A percentile compares a stretch with the other conserved stretches of the same genome.
These are phyloP conservation scores for Pyrrhia umbra DNA, from an alignment of 2,888 invertebrate species.

Conservation along the genomic window DNA sequence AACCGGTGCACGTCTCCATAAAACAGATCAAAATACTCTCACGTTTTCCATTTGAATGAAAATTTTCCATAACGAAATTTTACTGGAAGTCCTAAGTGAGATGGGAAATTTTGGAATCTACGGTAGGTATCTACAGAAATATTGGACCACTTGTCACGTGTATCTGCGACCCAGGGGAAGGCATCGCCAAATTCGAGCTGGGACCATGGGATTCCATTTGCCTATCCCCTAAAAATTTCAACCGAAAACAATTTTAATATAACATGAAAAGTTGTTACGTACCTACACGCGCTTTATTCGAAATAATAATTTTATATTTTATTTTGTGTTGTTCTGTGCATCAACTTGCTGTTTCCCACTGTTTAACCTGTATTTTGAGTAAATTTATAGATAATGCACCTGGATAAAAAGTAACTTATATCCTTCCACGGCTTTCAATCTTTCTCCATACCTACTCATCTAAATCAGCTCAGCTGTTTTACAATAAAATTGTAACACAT, in stretches of 20 bases:
- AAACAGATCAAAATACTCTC: conserved; percentile 50
- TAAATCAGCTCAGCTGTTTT: too few relatives aligned
- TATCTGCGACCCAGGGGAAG: conserved; percentile 62
- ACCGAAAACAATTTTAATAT: conserved; percentile 54
- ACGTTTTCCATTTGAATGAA: conserved; percentile 58
- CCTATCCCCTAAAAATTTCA: conserved; percentile 45
- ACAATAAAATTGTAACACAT: too few relatives aligned
- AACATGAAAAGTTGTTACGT: conserved; percentile 32
- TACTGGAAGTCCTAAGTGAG: conserved; percentile 46
- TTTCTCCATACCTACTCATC: too few relatives aligned
- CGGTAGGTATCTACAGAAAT: conserved; percentile 56
- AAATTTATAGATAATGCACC: too few relatives aligned
- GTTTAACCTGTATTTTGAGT: too few relatives aligned
- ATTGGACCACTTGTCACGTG: conserved; percentile 72
- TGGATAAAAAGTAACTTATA: too few relatives aligned
- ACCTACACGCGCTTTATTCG: conserved; percentile 18
- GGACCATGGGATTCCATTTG: conserved; percentile 73
- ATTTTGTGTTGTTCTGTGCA: not conserved
- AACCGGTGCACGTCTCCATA: conserved; percentile 36
- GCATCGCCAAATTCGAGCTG: conserved; percentile 74
- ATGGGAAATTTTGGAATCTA: conserved; percentile 66
- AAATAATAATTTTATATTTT: not conserved
- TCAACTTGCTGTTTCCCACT: too few relatives aligned
- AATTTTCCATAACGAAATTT: conserved; percentile 56
- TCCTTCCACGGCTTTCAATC: too few relatives aligned